These are phyloP conservation scores for Ciconia boyciana DNA, from an alignment of 2,113 vertebrate genomes.

Conservation along the genomic window DNA sequence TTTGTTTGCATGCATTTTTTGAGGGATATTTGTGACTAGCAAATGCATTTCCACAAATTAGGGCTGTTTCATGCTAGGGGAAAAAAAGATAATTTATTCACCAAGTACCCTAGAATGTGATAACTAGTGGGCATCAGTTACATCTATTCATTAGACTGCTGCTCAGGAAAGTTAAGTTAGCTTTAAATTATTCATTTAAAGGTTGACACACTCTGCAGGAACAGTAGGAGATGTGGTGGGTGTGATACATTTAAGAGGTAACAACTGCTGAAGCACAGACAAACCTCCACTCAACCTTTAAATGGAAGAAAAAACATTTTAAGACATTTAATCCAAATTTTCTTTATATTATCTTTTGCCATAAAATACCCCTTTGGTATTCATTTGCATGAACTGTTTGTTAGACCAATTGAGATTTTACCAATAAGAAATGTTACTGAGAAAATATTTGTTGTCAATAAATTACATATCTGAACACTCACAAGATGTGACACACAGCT, in stretches of 20 bases:
- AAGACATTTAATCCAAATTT: neutral
- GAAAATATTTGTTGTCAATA: neutral
- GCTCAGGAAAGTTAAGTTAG: constrained; percentile 21
- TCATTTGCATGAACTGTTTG: neutral
- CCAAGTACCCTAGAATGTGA: neutral
- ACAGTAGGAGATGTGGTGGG: constrained; percentile 23
- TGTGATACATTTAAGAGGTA: constrained; percentile 2
- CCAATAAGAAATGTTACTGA: neutral
- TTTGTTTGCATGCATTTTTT: neutral
- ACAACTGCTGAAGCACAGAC: neutral
- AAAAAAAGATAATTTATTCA: constrained; percentile 18
- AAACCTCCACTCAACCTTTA: neutral
- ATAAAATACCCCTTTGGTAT: neutral
- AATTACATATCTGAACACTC: neutral
- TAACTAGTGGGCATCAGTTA: constrained; percentile 4
- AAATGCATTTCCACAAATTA: neutral
- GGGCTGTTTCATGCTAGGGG: neutral
- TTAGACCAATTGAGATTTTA: neutral
- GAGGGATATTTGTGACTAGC: neutral
- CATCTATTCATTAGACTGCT: neutral
- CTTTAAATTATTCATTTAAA: constrained; percentile 43
- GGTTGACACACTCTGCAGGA: constrained; percentile 10
- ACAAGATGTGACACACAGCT: neutral
- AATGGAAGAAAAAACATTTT: neutral
- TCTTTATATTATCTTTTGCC: neutral